Evolutionary conservation across 1,140 invertebrate genomes (phyloP), one percentile per base, ranked within the genome.

Genomic region (Diorhabda sublineata): DNA sequence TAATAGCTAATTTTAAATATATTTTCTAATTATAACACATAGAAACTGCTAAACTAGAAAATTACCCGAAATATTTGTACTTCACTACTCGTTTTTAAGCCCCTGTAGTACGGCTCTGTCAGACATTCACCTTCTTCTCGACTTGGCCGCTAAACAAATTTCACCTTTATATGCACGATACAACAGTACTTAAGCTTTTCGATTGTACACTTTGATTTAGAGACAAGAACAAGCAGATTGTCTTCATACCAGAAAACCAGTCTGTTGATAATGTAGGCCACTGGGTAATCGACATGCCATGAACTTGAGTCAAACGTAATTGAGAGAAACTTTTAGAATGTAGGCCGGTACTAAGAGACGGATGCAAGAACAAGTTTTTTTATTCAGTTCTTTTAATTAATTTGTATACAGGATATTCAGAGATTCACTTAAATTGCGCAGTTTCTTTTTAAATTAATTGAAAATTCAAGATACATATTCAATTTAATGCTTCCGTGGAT

Each of bases 221-320:
- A 52, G 47, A 52, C 6, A 52, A n/a, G 47, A 52, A n/a, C 47
- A 6, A n/a, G 65, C 60, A 72, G 74, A 73, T 71, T 74, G 59
- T 68, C 60, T 66, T 68, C 76, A 75, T 75, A 71, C 76, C 71
- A 71, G 61, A 73, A 72, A 78, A 78, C 77, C 77, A 78, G 77
- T 77, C 76, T 74, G 56, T 61, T 58, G 70, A 52, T 52, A 64
- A 80, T 71, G 73, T 71, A 69, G 78, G 79, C 75, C 78, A 79
- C 73, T 79, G 74, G 78, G 79, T 79, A 72, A 71, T 66, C 42
- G 67, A 79, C 71, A 76, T 75, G 74, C 72, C 71, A 70, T 76
- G 78, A 79, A 78, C 78, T 77, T 79, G 58, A 62, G 60, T 52
- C 47, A 52, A 52, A 52, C 47, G 3, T 52, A 52, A 52, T 52